These are phyloP conservation scores for Zoanthus solanderi DNA, from an alignment of 92 coral and sea anemone species.

Conservation along the genomic window DNA sequence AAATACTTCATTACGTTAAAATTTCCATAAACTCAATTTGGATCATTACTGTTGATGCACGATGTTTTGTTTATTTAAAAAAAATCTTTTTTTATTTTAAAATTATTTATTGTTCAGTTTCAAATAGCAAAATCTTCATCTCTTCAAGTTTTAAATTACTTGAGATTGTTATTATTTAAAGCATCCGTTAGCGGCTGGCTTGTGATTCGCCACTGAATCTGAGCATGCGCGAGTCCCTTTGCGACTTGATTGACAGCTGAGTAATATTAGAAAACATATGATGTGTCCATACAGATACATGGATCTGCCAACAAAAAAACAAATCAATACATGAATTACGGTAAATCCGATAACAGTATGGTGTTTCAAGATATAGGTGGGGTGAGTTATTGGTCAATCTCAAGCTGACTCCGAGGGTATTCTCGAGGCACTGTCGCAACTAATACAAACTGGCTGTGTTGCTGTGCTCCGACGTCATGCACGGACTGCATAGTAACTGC, in stretches of 20 bases:
- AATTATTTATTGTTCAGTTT: neutral
- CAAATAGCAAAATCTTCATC: neutral
- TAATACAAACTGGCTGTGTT: too few relatives aligned
- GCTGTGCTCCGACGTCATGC: too few relatives aligned
- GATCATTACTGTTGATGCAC: too few relatives aligned
- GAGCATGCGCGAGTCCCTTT: neutral
- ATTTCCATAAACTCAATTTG: too few relatives aligned
- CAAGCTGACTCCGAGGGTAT: too few relatives aligned
- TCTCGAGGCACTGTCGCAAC: too few relatives aligned
- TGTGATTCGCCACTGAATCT: neutral
- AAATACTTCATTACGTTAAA: too few relatives aligned
- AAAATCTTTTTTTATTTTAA: neutral
- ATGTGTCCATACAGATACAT: slow-evolving; percentile 88
- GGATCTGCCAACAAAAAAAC: slow-evolving; percentile 61
- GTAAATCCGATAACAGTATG: too few relatives aligned
- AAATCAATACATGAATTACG: neutral
- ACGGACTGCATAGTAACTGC: too few relatives aligned
- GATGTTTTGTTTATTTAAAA: too few relatives aligned
- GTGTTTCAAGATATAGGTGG: too few relatives aligned
- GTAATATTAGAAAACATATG: slow-evolving; percentile 49
- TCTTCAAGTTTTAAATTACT: neutral
- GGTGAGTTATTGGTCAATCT: too few relatives aligned
- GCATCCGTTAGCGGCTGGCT: neutral
- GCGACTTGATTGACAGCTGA: slow-evolving; percentile 13
- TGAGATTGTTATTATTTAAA: neutral